phyloP scores from a whole-genome alignment of 2,888 invertebrate genomes.

The Orchesella flavescens region DNA sequence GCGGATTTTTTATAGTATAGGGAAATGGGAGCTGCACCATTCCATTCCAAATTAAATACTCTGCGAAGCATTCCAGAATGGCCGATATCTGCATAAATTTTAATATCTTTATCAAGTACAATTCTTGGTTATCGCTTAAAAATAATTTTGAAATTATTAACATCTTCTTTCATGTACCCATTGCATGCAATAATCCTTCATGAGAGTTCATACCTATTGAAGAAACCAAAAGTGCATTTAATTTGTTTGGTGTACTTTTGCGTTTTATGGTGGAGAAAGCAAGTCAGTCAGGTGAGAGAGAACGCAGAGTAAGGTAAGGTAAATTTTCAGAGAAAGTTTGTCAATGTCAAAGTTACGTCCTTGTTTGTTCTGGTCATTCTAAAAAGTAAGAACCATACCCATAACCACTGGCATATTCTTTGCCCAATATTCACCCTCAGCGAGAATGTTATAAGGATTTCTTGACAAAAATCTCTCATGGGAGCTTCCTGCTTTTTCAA shows the following conservation, averaged over 20 bases:
- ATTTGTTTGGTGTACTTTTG: no score
- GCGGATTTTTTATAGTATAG: conserved; percentile 54
- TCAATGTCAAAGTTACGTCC: no score
- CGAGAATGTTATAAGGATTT: conserved; percentile 61
- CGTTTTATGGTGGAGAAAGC: no score
- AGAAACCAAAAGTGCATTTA: no score
- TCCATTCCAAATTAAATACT: conserved; percentile 69
- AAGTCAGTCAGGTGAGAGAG: no score
- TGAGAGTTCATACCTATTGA: conserved; percentile 69
- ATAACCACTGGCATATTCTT: conserved; percentile 64
- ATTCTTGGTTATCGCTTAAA: background rate
- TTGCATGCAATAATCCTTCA: conserved; percentile 68
- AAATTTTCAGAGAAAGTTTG: no score
- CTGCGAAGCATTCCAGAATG: conserved; percentile 50
- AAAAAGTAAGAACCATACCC: no score
- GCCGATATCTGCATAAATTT: conserved; percentile 61
- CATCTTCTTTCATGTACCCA: conserved; percentile 45
- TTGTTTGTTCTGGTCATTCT: no score
- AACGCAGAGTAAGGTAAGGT: no score
- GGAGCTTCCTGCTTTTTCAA: conserved; percentile 52
- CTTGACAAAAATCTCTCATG: conserved; percentile 62
- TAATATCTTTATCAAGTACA: background rate
- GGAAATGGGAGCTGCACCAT: conserved; percentile 65
- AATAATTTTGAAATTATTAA: background rate
- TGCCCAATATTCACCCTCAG: conserved; percentile 63